Conservation (phyloP, 1,140 invertebrate species). For the Ridgeia piscesae region DNA sequence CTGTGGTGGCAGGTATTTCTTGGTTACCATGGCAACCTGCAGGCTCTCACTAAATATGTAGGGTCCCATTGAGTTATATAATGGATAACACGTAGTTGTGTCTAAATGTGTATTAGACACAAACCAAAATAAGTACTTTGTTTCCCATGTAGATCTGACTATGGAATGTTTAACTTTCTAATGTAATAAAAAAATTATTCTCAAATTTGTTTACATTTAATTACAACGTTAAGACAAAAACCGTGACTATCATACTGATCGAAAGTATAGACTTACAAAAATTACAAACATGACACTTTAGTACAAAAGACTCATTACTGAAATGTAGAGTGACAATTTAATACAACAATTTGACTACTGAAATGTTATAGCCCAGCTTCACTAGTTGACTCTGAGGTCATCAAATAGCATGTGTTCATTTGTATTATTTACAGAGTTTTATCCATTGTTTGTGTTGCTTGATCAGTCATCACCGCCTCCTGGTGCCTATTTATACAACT, state of each 20-base stretch:
- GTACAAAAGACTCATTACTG: too few species aligned
- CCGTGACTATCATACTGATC: too few species aligned
- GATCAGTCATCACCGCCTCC: background rate
- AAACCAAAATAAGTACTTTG: too few species aligned
- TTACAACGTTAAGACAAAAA: too few species aligned
- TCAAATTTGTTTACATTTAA: too few species aligned
- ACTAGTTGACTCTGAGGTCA: background rate
- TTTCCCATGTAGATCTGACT: background rate
- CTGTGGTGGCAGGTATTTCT: background rate
- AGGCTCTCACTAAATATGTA: background rate
- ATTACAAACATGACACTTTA: too few species aligned
- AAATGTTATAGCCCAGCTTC: background rate
- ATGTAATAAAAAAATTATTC: background rate
- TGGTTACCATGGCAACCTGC: background rate
- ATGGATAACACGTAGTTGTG: background rate
- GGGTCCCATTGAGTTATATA: background rate
- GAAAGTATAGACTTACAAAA: too few species aligned
- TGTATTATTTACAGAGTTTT: background rate
- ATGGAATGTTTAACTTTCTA: background rate
- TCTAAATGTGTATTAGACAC: too few species aligned
- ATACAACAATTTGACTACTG: too few species aligned
- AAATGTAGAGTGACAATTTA: too few species aligned
- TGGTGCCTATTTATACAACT: background rate
- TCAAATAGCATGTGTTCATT: background rate
- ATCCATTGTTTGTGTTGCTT: background rate